These are phyloP conservation scores for Agrotis ipsilon DNA, from an alignment of 2,888 invertebrate genomes.

Conservation along the genomic window DNA sequence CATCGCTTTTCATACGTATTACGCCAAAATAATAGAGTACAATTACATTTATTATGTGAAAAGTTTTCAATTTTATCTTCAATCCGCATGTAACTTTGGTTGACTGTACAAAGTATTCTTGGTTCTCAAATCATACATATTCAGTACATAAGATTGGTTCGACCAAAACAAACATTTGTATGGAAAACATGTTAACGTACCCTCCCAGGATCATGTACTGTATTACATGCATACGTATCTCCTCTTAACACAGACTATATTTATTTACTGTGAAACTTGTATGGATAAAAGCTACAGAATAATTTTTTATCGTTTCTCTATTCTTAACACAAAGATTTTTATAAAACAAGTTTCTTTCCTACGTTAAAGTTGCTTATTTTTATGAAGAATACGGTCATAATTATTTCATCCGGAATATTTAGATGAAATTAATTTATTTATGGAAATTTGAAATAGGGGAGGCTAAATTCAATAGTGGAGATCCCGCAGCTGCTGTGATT, in stretches of 20 bases:
- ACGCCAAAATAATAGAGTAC: neutral
- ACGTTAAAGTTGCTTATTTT: too few relatives aligned
- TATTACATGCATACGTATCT: constrained; percentile 36
- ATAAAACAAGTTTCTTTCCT: neutral
- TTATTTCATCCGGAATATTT: too few relatives aligned
- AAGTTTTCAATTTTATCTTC: neutral
- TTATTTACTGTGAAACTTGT: constrained; percentile 3
- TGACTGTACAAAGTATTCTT: constrained; percentile 9
- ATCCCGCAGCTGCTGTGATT: too few relatives aligned
- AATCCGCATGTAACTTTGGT: neutral
- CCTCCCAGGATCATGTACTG: constrained; percentile 16
- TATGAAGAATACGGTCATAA: too few relatives aligned
- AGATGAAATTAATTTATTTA: too few relatives aligned
- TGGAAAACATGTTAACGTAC: constrained; percentile 39
- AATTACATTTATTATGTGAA: neutral
- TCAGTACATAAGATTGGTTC: constrained; percentile 27
- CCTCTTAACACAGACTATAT: constrained; percentile 9
- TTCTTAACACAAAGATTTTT: neutral
- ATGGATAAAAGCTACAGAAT: neutral
- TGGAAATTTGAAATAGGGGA: too few relatives aligned
- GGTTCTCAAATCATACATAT: constrained; percentile 29
- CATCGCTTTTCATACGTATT: neutral
- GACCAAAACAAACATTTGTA: constrained; percentile 44
- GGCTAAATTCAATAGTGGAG: too few relatives aligned
- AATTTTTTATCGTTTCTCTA: neutral